A percentile compares a stretch with the other conserved stretches of the same genome.
Evolutionary conservation across 2,797 vertebrate species (phyloP).

Genomic region (Buceros bicornis): DNA sequence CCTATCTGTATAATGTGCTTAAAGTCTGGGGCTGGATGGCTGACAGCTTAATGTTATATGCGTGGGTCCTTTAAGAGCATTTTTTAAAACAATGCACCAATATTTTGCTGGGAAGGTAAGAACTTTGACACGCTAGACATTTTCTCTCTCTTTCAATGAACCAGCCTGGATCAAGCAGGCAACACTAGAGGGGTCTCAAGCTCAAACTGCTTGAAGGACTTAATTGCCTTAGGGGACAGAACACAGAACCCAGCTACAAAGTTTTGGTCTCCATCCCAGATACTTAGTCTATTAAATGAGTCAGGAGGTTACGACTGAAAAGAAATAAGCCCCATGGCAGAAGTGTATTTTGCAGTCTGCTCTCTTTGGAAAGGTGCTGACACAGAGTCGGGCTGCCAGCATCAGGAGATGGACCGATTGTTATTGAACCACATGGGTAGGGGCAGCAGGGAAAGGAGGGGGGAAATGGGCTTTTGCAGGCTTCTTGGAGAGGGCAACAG

Average conservation of each 20-base stretch:
- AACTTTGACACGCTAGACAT: not conserved
- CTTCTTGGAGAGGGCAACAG: slow-evolving; percentile 17
- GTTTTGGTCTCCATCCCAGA: slow-evolving; percentile 66
- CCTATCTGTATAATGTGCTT: not conserved
- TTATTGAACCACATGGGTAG: slow-evolving; percentile 29
- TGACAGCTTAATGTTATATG: not conserved
- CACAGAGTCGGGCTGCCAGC: not conserved
- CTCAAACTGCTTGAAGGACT: slow-evolving; percentile 17
- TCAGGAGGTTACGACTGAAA: slow-evolving; percentile 18
- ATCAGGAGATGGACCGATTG: not conserved
- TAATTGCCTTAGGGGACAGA: slow-evolving; percentile 31
- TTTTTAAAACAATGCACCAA: not conserved
- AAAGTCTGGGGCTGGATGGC: not conserved
- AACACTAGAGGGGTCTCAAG: slow-evolving; percentile 20
- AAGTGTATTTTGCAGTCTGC: slow-evolving; percentile 33
- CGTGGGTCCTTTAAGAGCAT: not conserved
- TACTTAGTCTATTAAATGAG: slow-evolving; percentile 45
- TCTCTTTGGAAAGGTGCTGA: slow-evolving; percentile 24
- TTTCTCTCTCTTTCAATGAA: not conserved
- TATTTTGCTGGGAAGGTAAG: not conserved
- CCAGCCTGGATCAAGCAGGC: not conserved
- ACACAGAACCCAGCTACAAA: slow-evolving; percentile 58
- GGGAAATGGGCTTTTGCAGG: slow-evolving; percentile 14
- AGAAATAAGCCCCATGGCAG: slow-evolving; percentile 26
- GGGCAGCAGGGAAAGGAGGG: not conserved